A percentile compares a stretch with the other conserved stretches of the same genome.
phyloP scores from a whole-genome alignment of 2,888 invertebrate genomes.

The Willowsia nigromaculata region DNA sequence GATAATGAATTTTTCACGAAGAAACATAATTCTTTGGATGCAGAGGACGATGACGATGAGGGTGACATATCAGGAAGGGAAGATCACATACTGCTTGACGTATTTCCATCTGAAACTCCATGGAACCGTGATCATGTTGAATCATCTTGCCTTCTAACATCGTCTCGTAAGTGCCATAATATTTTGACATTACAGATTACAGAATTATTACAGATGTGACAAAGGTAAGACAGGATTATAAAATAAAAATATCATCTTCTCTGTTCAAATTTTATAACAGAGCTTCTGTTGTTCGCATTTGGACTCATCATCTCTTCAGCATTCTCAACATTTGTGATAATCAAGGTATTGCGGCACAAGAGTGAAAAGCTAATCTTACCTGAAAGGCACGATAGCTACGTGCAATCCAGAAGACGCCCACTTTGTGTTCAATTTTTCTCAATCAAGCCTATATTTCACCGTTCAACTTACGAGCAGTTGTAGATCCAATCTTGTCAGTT shows the following conservation, averaged over 20 bases:
- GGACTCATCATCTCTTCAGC: slow-evolving; percentile 18
- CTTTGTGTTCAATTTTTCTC: not conserved
- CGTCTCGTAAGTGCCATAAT: no score
- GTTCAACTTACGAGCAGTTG: not conserved
- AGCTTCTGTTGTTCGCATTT: slow-evolving; percentile 28
- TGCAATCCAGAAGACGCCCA: not conserved
- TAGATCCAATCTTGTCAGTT: no score
- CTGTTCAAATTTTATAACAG: no score
- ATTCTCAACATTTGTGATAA: not conserved
- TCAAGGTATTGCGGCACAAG: not conserved
- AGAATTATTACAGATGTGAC: not conserved
- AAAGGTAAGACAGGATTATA: not conserved
- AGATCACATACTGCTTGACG: no score
- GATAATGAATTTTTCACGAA: no score
- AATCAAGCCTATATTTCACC: not conserved
- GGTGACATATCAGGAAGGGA: no score
- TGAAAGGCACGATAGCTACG: not conserved
- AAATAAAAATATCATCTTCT: not conserved
- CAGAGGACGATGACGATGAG: no score
- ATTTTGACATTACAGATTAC: no score
- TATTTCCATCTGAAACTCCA: no score
- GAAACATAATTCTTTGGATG: no score
- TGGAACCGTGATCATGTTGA: no score
- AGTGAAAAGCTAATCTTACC: not conserved
- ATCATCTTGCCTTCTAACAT: no score